Conservation (phyloP, 2,888 invertebrate species). For the Dolichopus griseipennis region DNA sequence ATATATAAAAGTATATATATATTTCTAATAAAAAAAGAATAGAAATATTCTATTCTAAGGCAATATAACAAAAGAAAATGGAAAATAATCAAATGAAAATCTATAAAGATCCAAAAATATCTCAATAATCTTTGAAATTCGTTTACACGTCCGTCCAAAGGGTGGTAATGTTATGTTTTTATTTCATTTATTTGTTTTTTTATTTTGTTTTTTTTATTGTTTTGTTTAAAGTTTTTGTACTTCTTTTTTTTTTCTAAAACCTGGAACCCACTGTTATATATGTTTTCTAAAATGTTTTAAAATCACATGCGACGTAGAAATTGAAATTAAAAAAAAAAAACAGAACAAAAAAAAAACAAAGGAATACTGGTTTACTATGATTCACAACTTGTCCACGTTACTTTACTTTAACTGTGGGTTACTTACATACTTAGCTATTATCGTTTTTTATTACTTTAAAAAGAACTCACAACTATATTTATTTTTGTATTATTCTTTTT, state of each 20-base stretch:
- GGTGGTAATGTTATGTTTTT: not conserved
- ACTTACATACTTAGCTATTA: no score
- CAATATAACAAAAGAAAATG: not conserved
- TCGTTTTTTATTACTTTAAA: no score
- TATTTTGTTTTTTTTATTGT: no score
- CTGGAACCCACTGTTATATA: not conserved
- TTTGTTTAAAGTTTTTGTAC: no score
- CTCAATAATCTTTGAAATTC: not conserved
- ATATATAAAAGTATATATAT: no score
- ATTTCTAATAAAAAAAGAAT: not conserved
- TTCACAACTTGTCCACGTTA: not conserved
- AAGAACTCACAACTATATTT: no score
- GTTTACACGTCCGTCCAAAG: not conserved
- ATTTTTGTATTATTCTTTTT: no score
- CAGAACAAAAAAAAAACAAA: not conserved
- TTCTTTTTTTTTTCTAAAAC: no score
- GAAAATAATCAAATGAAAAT: not conserved
- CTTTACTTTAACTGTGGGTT: no score
- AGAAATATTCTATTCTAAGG: not conserved
- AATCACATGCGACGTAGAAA: not conserved
- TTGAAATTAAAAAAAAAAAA: no score
- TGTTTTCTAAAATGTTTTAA: not conserved
- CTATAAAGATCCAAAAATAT: constrained; percentile 3
- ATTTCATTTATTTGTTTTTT: no score
- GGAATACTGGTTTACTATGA: constrained; percentile 6